A percentile compares a stretch with the other conserved stretches of the same genome.
phyloP scores from a whole-genome alignment of 2,888 invertebrate species.

The Pilophorus perplexus region DNA sequence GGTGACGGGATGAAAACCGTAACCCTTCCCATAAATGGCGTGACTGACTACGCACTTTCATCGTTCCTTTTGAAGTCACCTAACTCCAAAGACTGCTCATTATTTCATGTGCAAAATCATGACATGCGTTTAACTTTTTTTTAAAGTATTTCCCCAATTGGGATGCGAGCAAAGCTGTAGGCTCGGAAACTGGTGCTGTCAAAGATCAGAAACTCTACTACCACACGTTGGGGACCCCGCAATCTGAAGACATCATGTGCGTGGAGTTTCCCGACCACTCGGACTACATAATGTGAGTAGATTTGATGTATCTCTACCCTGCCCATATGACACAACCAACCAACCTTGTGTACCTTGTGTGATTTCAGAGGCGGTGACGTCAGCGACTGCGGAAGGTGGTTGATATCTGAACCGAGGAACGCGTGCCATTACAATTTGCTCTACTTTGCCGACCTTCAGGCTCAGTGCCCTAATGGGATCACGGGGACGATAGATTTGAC shows the following conservation, averaged over 20 bases:
- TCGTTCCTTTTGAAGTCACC: too few species aligned
- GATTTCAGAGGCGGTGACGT: conserved; percentile 73
- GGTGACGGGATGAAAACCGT: too few species aligned
- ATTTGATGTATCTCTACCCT: not conserved
- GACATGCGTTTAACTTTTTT: not conserved
- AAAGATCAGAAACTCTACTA: conserved; percentile 92
- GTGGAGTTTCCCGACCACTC: conserved; percentile 65
- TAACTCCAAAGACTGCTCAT: too few species aligned
- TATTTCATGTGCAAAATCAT: not conserved
- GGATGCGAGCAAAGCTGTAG: conserved; percentile 75
- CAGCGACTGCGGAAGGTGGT: conserved; percentile 85
- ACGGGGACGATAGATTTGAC: conserved; percentile 65
- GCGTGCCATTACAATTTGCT: conserved; percentile 90
- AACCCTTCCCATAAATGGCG: too few species aligned
- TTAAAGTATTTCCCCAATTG: conserved; percentile 75
- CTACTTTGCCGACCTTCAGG: conserved; percentile 75
- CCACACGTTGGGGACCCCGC: conserved; percentile 82
- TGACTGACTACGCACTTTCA: too few species aligned
- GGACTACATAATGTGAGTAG: conserved; percentile 43
- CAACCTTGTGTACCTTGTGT: conserved; percentile 23
- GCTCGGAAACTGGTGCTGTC: conserved; percentile 84
- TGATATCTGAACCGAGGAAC: conserved; percentile 77
- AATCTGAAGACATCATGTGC: conserved; percentile 79
- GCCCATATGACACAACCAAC: not conserved
- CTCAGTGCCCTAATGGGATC: conserved; percentile 59